Base-by-base conservation (phyloP, 64 coral and sea anemone genomes). In the Porites lutea region DNA sequence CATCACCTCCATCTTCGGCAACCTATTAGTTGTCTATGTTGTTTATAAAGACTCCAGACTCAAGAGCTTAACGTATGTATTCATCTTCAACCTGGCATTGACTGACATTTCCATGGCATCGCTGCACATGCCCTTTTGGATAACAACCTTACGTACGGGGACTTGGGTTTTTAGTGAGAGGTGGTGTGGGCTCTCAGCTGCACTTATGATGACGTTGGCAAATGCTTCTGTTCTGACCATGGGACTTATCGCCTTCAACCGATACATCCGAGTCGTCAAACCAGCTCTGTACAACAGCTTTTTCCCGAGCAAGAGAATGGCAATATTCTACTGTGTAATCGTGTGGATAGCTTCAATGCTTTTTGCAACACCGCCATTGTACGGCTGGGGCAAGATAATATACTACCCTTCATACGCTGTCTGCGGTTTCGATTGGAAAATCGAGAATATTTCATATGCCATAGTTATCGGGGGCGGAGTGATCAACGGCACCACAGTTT, bases 221-320 rank as follows among this genome's bases (percentile, higher is more conserved):
- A 93, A 65, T 6, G 82, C 83, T 18, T 93, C 91, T 59, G 49
- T 93, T 12, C 84, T 87, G 22, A 93, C 18, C 37, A 81, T 37
- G 27, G 27, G 27, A 37, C 27, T 37, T 37, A 37, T 37, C 27
- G 27, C 27, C 27, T 37, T 37, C 13, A 88, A 93, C 50, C 61
- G 92, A 59, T 93, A 88, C 22, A 69, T 93, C 19, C 79, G 78
- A 19, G 92, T 93, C 4, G 92, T 93, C 4, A 93, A 82, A 72
- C 65, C 45, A 27, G 72, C 86, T 21, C 21, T 93, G 44, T 93
- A 88, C 53, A 57, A 52, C 19, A 88, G 78, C 57, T 37, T 93
- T 14, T 93, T 93, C 58, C 65, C 75, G 0, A 85, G 86, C 5
- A 61, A 65, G 71, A 49, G 85, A 60, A 46, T 20, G 4, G 86